These are phyloP conservation scores for Camarhynchus parvulus DNA, from an alignment of 2,113 vertebrate species.

Conservation along the genomic window DNA sequence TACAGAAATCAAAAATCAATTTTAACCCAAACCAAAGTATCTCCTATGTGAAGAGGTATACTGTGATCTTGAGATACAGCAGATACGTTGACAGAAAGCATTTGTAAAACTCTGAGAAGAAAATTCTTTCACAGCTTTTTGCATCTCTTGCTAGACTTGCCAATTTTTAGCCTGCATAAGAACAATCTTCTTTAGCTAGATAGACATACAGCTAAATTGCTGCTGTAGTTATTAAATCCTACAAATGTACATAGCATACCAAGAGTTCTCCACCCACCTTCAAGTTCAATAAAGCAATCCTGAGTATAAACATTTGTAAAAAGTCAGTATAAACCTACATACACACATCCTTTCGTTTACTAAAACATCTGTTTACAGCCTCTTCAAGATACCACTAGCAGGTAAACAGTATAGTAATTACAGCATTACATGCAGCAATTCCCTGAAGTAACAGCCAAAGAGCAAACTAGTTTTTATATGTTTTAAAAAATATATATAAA, in stretches of 20 bases:
- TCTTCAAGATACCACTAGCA: neutral
- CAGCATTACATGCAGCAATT: neutral
- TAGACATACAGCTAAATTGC: fast-evolving
- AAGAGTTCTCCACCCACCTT: neutral
- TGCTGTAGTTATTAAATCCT: neutral
- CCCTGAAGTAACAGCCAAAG: neutral
- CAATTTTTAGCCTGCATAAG: neutral
- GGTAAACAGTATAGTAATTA: neutral
- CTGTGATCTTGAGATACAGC: neutral
- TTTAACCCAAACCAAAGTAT: neutral
- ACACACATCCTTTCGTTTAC: neutral
- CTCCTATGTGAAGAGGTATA: neutral
- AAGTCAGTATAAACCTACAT: neutral
- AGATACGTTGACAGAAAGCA: neutral
- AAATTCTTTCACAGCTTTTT: neutral
- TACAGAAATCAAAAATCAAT: neutral
- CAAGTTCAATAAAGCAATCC: neutral
- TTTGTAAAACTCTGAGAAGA: neutral
- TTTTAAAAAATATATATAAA: neutral
- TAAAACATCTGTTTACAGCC: neutral
- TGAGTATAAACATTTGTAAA: neutral
- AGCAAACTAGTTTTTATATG: neutral
- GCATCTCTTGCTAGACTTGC: neutral
- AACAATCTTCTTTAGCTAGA: neutral
- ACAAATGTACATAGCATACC: neutral